Percentiles rank a stretch among this genome's conserved stretches.
Conservation (phyloP, 2,888 invertebrate species). For the Eucriotettix oculatus region DNA sequence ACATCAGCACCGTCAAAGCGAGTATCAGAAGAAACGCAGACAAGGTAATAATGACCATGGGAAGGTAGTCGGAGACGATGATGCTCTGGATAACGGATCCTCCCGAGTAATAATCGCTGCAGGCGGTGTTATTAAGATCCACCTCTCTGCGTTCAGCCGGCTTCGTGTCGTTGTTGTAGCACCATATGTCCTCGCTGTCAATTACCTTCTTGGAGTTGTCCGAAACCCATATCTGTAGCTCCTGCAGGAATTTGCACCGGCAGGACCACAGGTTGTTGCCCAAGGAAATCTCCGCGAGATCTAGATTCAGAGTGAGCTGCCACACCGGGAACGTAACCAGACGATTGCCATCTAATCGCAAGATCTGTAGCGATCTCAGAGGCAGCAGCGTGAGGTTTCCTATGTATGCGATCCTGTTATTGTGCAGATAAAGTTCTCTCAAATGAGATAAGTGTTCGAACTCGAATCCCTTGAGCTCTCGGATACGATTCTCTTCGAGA, state of each 20-base stretch:
- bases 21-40: constrained; percentile 61
- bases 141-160: constrained; percentile 61
- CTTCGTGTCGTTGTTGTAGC: constrained; percentile 57
- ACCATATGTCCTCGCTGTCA: constrained; percentile 64
- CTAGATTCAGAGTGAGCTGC: constrained; percentile 50
- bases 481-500: constrained; percentile 69
- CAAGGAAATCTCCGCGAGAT: constrained; percentile 56
- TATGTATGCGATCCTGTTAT: constrained; percentile 64
- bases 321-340: constrained; percentile 65
- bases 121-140: constrained; percentile 70
- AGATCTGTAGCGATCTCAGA: constrained; percentile 57
- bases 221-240: constrained; percentile 63
- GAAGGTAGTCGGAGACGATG: constrained; percentile 69
- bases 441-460: constrained; percentile 66
- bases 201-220: constrained; percentile 66
- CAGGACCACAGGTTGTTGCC: constrained; percentile 82
- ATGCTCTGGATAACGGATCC: constrained; percentile 68
- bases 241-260: constrained; percentile 74
- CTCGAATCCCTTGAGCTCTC: constrained; percentile 64
- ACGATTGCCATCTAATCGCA: constrained; percentile 71
- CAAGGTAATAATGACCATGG: constrained; percentile 64
- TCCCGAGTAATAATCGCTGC: constrained; percentile 73
- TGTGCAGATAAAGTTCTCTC: constrained; percentile 69
- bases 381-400: constrained; percentile 65
- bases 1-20: constrained; percentile 57